Base-by-base conservation (phyloP, 2,797 vertebrate genomes). In the Botia kubotai region DNA sequence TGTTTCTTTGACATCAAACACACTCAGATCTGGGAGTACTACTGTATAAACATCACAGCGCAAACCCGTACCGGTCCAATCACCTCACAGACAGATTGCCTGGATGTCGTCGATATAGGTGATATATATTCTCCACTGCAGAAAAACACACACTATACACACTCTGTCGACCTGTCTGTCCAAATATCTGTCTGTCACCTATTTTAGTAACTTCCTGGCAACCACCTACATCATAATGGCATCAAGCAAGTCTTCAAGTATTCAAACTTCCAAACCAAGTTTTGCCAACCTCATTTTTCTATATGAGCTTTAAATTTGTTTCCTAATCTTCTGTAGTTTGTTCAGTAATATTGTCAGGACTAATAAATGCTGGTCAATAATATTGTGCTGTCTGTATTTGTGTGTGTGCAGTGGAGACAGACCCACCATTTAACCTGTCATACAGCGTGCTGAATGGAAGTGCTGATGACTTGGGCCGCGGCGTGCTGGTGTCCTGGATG, bases 71-170 rank as follows among this genome's bases (percentile, higher is more conserved):
- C 0, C 0, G 53, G 88, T 48, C 90, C 90, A 77, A 87, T 89
- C 89, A 92, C 85, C 8, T 95, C 94, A 16, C 57, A 74, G 60
- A 36, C 89, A 75, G 4, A 29, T 29, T 83, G 93, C 82, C 33
- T 95, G 85, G 94, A 94, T 2, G 94, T 95, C 83, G 93, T 85
- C 0, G 93, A 95, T 0, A 93, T 94, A 2, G 94, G 94, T 94
- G 72, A 63, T 29, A 4, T 29, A 29, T 43, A 29, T 21, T n/a
- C 0, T 52, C 39, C 4, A 39, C 39, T 39, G 39, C 39, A 6
- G 39, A 29, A 39, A 39, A 39, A 39, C 23, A 36, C 2, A 17
- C 46, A 52, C 36, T 21, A n/a, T 8, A 58, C 57, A 4, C 57
- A 19, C 60, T 13, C n/a, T n/a, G 19, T 48, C 39, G 6, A 36